Conservation (phyloP, 64 coral and sea anemone genomes). For the Cladopsammia gracilis region DNA sequence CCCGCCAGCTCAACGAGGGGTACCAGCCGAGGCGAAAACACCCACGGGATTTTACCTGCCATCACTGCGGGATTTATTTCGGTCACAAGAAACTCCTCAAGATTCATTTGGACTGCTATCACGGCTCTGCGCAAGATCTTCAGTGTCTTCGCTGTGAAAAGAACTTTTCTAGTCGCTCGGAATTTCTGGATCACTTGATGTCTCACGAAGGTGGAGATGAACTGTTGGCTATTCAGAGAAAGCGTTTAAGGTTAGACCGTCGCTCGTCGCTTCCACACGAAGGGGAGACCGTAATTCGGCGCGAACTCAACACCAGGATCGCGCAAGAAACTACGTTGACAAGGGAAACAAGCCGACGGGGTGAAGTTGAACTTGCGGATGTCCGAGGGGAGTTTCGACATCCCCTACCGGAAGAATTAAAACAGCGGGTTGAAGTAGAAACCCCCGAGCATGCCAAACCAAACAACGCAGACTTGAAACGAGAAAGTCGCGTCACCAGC, state of each 20-base stretch:
- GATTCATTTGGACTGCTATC: slow-evolving; percentile 94
- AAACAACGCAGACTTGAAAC: not conserved
- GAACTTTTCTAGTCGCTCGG: slow-evolving; percentile 69
- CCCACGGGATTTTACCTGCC: slow-evolving; percentile 70
- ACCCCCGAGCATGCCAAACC: not conserved
- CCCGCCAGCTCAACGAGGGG: slow-evolving; percentile 21
- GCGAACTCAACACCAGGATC: slow-evolving; percentile 1
- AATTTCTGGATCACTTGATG: slow-evolving; percentile 93
- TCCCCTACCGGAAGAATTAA: slow-evolving; percentile 4
- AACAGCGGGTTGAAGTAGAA: not conserved
- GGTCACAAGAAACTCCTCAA: slow-evolving; percentile 93
- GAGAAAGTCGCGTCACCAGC: not conserved
- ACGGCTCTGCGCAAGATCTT: slow-evolving; percentile 61
- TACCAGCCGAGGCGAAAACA: slow-evolving; percentile 60
- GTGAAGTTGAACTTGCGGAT: not conserved
- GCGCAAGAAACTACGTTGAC: not conserved
- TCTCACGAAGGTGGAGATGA: slow-evolving; percentile 78
- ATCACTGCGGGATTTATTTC: slow-evolving; percentile 84
- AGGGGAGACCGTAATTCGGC: slow-evolving; percentile 29
- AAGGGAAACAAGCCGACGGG: not conserved
- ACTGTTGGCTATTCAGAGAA: slow-evolving; percentile 64
- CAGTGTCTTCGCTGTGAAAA: slow-evolving; percentile 67
- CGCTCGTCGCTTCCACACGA: slow-evolving; percentile 9
- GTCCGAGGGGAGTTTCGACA: not conserved
- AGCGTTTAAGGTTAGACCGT: slow-evolving; percentile 65